Conservation (phyloP, 2,113 vertebrate species). For the Peromyscus leucopus region DNA sequence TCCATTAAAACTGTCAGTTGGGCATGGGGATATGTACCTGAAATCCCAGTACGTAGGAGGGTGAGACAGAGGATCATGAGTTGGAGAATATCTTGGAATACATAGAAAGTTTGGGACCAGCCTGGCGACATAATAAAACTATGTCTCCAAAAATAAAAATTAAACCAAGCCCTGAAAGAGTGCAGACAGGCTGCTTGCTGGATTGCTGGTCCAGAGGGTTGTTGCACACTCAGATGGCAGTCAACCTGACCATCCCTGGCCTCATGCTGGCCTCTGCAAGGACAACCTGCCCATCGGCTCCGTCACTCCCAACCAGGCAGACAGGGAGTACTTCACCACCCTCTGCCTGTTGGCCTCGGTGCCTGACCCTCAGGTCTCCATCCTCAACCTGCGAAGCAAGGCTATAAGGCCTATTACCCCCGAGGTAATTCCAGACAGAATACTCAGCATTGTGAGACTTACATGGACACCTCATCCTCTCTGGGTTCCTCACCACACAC, state of each 20-base stretch:
- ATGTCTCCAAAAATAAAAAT: neutral
- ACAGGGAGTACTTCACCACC: conserved; percentile 96
- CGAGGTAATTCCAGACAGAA: conserved; percentile 96
- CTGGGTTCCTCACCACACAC: conserved; percentile 94
- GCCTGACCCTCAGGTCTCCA: conserved; percentile 91
- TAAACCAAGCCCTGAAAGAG: conserved; percentile 94
- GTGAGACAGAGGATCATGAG: neutral
- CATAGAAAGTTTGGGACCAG: neutral
- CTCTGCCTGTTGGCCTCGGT: conserved; percentile 96
- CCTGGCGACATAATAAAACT: neutral
- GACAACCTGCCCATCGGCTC: conserved; percentile 97
- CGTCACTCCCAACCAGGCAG: conserved; percentile 96
- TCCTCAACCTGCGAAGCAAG: conserved; percentile 95
- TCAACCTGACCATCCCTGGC: conserved; percentile 97
- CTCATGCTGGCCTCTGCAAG: conserved; percentile 97
- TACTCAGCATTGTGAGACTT: conserved; percentile 98
- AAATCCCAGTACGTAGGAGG: neutral
- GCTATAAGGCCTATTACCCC: conserved; percentile 96
- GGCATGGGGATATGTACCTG: too few species aligned
- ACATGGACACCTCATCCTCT: conserved; percentile 92
- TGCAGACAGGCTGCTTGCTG: conserved; percentile 96
- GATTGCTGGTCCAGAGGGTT: conserved; percentile 97
- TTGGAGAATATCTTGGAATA: too few species aligned
- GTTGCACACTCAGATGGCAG: conserved; percentile 96
- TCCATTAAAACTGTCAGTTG: neutral